A percentile compares a stretch with the other conserved stretches of the same genome.
These are phyloP conservation scores for Aplysina aerophoba DNA, from an alignment of 37 sponge, comb jelly and placozoan species.

Conservation along the genomic window DNA sequence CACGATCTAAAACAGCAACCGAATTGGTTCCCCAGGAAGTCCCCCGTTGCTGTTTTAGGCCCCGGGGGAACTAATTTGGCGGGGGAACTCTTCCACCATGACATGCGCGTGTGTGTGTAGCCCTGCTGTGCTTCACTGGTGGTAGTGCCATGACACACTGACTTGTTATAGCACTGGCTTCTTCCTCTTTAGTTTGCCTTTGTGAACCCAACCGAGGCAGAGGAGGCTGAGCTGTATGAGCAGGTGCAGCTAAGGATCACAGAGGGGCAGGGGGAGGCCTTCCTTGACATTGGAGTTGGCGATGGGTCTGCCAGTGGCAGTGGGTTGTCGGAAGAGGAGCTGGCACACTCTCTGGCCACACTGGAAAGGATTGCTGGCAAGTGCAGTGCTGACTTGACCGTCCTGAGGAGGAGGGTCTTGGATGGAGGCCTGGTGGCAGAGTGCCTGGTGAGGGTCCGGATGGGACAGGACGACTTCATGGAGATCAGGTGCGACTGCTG, in stretches of 20 bases:
- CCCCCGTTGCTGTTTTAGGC: too few relatives aligned
- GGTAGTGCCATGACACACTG: too few relatives aligned
- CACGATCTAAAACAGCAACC: too few relatives aligned
- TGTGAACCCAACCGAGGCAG: constrained; percentile 78
- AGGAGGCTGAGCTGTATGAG: constrained; percentile 71
- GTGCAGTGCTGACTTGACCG: constrained; percentile 77
- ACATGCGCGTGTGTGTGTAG: too few relatives aligned
- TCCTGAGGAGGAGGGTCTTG: constrained; percentile 75
- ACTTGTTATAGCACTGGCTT: too few relatives aligned
- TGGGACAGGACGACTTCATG: constrained; percentile 92
- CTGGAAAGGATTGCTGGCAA: constrained; percentile 68
- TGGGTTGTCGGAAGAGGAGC: constrained; percentile 82
- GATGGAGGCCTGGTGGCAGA: constrained; percentile 85
- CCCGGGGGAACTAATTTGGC: too few relatives aligned
- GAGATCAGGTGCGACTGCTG: constrained; percentile 80
- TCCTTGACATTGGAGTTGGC: constrained; percentile 86
- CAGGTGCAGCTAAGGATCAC: constrained; percentile 69
- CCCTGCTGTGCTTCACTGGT: too few relatives aligned
- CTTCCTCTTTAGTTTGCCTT: constrained; percentile 46
- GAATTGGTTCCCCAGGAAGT: too few relatives aligned
- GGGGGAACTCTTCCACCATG: too few relatives aligned
- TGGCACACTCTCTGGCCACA: constrained; percentile 83
- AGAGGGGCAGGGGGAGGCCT: constrained; percentile 93
- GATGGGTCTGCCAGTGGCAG: constrained; percentile 42
- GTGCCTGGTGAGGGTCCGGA: constrained; percentile 78